Evolutionary conservation across 2,797 vertebrate species (phyloP).

Genomic region (Rhynchonycteris naso): DNA sequence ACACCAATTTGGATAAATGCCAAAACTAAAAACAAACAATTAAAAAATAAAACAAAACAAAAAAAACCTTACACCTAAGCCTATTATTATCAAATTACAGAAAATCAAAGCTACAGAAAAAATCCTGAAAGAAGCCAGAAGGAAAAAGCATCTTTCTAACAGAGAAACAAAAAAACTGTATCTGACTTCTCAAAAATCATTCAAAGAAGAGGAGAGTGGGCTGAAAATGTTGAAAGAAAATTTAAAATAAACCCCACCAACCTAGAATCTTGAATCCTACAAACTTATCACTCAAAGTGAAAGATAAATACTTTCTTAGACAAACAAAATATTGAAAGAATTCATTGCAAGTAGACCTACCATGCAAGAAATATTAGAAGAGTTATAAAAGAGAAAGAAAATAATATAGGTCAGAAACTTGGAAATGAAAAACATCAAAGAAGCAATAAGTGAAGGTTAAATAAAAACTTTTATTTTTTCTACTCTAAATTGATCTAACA

Average conservation of each 20-base stretch:
- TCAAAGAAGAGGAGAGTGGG: neutral
- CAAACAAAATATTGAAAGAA: neutral
- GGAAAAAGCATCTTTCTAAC: neutral
- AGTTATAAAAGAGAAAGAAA: neutral
- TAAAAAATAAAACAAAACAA: neutral
- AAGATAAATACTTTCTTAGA: neutral
- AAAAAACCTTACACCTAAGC: neutral
- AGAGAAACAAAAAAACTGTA: neutral
- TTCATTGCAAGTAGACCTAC: neutral
- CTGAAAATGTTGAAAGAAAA: neutral
- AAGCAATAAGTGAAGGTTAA: neutral
- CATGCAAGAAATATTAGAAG: neutral
- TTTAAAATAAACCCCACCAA: neutral
- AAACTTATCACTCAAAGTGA: neutral
- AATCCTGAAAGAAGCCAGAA: neutral
- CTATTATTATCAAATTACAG: neutral
- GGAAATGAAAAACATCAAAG: neutral
- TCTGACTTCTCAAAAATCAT: neutral
- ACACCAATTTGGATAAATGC: neutral
- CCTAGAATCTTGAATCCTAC: neutral
- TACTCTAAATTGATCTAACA: neutral
- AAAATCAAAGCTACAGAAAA: neutral
- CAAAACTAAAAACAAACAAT: neutral
- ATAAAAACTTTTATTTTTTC: neutral
- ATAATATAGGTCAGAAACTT: neutral